Evolutionary conservation across 2,888 invertebrate genomes (phyloP), one percentile per base, ranked within the genome.

Genomic region (Dione vanillae): DNA sequence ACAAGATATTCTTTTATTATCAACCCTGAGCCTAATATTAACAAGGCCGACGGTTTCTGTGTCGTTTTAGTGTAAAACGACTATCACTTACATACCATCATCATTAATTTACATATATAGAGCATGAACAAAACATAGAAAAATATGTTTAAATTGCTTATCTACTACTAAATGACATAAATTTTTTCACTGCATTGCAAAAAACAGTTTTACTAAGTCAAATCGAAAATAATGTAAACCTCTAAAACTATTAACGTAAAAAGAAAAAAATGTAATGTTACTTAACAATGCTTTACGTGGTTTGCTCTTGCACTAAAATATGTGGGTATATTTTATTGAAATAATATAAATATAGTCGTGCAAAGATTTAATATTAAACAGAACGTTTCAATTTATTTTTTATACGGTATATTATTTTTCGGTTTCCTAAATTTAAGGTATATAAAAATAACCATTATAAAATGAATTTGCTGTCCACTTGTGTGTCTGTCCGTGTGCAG

Each of bases 11-110:
- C 16, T 27, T 20, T 19, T 61, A 41, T n/a, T n/a, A n/a, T n/a
- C 47, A 52, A 70, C 67, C 64, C 64, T 56, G 45, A 20, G 64
- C 47, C 20, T 72, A 52, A 65, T 67, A 64, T 41, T 65, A 59
- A 64, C 47, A 47, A 52, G 62, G 52, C 56, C 65, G 54, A 20
- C 19, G 61, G 47, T 56, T 72, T 72, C 5, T 27, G 27, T 27
- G 5, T 27, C 5, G 2, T 27, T 27, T 27, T 3, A 27, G 27
- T 5, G 27, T 27, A 27, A 27, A 27, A 27, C 27, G 5, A 5
- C 27, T 27, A 5, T 27, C 5, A 27, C 27, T 27, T 27, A 27
- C 27, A 27, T 27, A 3, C 2, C 27, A 27, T 16, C 9, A 12
- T 20, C 37, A 59, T 40, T 61, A 12, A 52, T 45, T 61, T 66